Conservation (phyloP, 1,140 invertebrate species). For the Eumaeus atala region DNA sequence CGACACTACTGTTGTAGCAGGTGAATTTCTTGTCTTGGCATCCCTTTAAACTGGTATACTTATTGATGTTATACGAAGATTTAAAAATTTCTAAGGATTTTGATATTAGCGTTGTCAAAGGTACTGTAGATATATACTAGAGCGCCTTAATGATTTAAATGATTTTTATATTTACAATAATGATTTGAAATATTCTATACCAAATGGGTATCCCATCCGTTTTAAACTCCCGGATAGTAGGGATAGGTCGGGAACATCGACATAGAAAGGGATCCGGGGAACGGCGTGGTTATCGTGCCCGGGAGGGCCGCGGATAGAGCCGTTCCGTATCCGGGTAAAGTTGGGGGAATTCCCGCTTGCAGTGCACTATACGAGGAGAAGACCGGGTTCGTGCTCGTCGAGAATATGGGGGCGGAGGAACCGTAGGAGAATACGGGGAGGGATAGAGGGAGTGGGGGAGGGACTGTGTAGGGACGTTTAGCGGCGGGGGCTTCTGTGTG, state of each 20-base stretch:
- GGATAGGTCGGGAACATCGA: conserved; percentile 60
- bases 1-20: no score
- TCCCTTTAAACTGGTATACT: no score
- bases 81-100: neutral
- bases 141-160: no score
- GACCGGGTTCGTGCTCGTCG: conserved; percentile 47
- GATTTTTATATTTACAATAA: no score
- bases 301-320: conserved; percentile 41
- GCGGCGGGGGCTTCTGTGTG: conserved; percentile 56
- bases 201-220: neutral
- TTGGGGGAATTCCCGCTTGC: conserved; percentile 26
- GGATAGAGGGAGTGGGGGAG: conserved; percentile 60
- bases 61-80: no score
- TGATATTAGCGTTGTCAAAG: conserved; percentile 5
- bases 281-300: conserved; percentile 36
- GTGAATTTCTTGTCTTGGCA: no score
- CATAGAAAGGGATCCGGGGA: conserved; percentile 47
- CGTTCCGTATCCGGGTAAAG: conserved; percentile 40
- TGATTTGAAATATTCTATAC: no score
- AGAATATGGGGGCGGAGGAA: conserved; percentile 47
- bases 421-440: conserved; percentile 72
- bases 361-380: conserved; percentile 43
- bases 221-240: conserved; percentile 57
- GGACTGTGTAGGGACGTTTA: conserved; percentile 62
- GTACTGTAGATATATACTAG: neutral